Evolutionary conservation across 1,140 invertebrate genomes (phyloP), one percentile per base, ranked within the genome.

Genomic region (Aculops lycopersici): DNA sequence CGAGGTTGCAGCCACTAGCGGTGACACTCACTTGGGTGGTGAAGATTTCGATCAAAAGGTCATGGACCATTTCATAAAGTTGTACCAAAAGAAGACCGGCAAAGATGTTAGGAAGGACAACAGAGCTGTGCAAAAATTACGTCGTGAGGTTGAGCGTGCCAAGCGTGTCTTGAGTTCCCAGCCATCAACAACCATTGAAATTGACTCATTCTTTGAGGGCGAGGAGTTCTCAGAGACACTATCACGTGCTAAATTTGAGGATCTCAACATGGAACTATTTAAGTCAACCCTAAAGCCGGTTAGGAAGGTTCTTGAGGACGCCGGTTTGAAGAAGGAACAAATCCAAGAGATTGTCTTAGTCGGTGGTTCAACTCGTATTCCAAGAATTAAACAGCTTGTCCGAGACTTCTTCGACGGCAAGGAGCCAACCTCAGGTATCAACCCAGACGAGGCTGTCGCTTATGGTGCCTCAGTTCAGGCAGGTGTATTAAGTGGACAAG

Each of bases 221-320:
- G 84, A 94, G 53, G 90, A 98, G 54, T 98, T 98, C 69, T 86
- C 78, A n/a, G 90, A 97, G 61, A 88, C 83, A 12, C 63, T 98
- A 36, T 97, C 92, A 42, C 68, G 92, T 52, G 90, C 92, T 51
- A 95, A 94, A 63, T 98, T 98, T 56, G 92, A 98, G 57, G 92
- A 98, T 59, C 62, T 98, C 52, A 97, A 97, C 66, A 86, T 94
- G 76, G 65, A 97, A 58, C 65, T 97, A 21, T 97, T 97, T 76
- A 68, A 80, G 51, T 84, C 79, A 18, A 98, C 92, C 2, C 67
- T 98, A 62, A 94, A 95, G 58, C 90, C 90, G 8, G 88, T 98
- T n/a, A 78, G 86, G 52, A 88, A 90, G 55, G 77, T 86, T 24
- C 61, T 98, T 46, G 86, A 95, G 59, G 92, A 98, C 61, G 80